Conservation (phyloP, 1,140 invertebrate genomes). For the Drosophila yakuba region DNA sequence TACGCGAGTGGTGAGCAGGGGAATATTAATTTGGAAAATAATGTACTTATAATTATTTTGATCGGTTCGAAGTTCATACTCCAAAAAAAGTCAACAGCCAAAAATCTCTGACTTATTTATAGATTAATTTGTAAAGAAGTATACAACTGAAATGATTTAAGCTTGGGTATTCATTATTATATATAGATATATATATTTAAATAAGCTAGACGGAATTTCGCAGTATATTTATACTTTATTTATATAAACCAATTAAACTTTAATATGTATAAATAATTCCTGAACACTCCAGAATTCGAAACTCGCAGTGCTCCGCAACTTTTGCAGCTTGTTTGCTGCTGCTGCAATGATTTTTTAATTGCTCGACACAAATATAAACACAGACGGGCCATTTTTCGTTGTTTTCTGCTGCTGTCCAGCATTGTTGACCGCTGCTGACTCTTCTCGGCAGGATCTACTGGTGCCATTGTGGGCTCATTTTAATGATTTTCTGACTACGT, state of each 20-base stretch:
- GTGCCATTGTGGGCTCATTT: conserved; percentile 51
- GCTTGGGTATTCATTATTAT: neutral
- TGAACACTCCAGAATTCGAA: conserved; percentile 1
- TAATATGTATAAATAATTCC: neutral
- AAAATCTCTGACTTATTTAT: too few relatives aligned
- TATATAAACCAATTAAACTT: neutral
- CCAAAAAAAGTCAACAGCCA: too few relatives aligned
- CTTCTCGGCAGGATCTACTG: conserved; percentile 22
- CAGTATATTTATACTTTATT: too few relatives aligned
- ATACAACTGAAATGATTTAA: neutral
- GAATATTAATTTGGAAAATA: neutral
- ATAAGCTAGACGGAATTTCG: too few relatives aligned
- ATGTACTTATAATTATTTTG: neutral
- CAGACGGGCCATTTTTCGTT: conserved; percentile 33
- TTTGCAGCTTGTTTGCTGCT: conserved; percentile 37
- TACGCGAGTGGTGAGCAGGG: neutral
- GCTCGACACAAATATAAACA: conserved; percentile 60
- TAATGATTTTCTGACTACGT: conserved; percentile 57
- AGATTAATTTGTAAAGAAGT: neutral
- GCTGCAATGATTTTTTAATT: conserved; percentile 63
- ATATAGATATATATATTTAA: too few relatives aligned
- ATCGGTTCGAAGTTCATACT: neutral
- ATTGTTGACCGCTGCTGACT: conserved; percentile 27
- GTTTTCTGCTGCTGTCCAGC: conserved; percentile 5
- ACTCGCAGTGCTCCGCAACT: neutral